phyloP scores from a whole-genome alignment of 2,888 invertebrate species.

The Drosophila prostipennis region DNA sequence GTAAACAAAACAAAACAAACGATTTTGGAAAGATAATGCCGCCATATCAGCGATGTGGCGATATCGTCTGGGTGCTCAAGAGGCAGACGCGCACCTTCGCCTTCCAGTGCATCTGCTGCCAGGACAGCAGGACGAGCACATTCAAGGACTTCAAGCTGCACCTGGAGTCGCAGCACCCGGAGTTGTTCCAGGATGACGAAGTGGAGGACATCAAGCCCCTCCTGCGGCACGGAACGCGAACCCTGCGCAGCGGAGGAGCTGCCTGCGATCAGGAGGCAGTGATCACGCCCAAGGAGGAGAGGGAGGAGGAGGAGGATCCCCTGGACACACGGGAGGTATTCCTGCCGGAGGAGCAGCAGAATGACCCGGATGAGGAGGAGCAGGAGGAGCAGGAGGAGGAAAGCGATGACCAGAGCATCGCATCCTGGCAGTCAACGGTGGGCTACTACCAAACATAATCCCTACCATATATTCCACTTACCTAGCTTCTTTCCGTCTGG shows the following conservation, averaged over 20 bases:
- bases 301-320: conserved; percentile 2
- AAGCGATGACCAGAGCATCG: conserved; percentile 13
- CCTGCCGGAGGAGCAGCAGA: too few species aligned
- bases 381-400: not conserved
- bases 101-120: conserved; percentile 42
- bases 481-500: not conserved
- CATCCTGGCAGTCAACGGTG: not conserved
- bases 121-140: conserved; percentile 12
- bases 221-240: not conserved
- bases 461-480: too few species aligned
- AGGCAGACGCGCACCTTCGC: conserved; percentile 17
- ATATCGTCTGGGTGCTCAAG: conserved; percentile 30
- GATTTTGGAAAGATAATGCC: conserved; percentile 9
- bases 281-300: not conserved
- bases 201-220: conserved; percentile 2
- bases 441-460: not conserved
- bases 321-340: not conserved
- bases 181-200: not conserved
- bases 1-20: not conserved
- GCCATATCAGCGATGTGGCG: conserved; percentile 29
- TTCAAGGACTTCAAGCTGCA: conserved; percentile 44
- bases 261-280: not conserved
- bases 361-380: not conserved
- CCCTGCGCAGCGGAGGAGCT: not conserved
- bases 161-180: conserved; percentile 26